Evolutionary conservation across 2,888 invertebrate genomes (phyloP), one percentile per base, ranked within the genome.

Genomic region (Drosophila nr. medialis): DNA sequence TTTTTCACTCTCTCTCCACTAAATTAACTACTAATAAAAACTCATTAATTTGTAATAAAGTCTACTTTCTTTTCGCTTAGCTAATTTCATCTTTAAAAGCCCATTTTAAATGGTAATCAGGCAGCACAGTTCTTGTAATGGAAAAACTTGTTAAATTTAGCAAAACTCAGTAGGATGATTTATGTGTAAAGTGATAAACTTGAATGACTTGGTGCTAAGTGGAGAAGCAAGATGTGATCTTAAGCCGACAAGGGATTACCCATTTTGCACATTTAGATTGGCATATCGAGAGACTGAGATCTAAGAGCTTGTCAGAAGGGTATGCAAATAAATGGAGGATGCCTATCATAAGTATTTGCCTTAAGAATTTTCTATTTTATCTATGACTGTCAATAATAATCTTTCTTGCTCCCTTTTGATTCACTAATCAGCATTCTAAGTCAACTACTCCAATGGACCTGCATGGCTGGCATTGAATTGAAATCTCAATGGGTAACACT

Each of bases 401-500:
- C 32, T 30, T 15, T 6, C 2, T 15, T 27, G 38, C 34, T 56
- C 32, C 45, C 24, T 61, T 45, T 68, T 60, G 36, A 64, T 55
- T 75, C 53, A 60, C 50, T 62, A 56, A 74, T 70, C 58, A 61
- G 18, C 50, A 54, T 61, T 24, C 34, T 15, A 38, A 34, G 51
- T 42, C 53, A 50, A 24, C 13, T 29, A 55, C 45, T 65, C 24
- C 24, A 54, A 58, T 56, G 51, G 42, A n/a, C 24, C 32, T 34
- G 55, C 45, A n/a, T 51, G 42, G 36, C 24, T 61, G 34, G 59
- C 40, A 36, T 21, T 32, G 62, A 51, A 83, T 72, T 73, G 64
- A 80, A 70, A 70, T 70, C 66, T 74, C 59, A 89, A 78, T 83
- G 84, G 72, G 72, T 55, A 75, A 71, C 63, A 86, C 89, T 83